A percentile compares a stretch with the other conserved stretches of the same genome.
phyloP scores from a whole-genome alignment of 2,797 vertebrate genomes.

The Ctenopoma kingsleyae region DNA sequence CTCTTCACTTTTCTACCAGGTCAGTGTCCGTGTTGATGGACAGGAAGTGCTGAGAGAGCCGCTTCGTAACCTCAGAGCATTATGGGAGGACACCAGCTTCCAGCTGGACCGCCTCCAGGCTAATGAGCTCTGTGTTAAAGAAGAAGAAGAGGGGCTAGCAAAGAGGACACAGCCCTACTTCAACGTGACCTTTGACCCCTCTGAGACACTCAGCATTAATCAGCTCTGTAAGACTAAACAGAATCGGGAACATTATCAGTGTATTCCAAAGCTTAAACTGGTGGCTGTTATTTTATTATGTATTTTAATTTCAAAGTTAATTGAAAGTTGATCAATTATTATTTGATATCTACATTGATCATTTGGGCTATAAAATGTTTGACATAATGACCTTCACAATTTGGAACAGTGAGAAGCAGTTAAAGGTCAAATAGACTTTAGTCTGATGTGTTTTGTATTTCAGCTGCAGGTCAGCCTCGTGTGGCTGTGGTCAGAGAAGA shows the following conservation, averaged over 20 bases:
- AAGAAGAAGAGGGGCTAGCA: slow-evolving; percentile 87
- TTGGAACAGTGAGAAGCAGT: not conserved
- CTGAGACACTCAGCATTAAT: slow-evolving; percentile 59
- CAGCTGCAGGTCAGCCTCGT: slow-evolving; percentile 78
- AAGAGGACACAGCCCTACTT: slow-evolving; percentile 86
- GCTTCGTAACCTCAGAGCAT: slow-evolving; percentile 84
- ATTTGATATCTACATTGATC: not conserved
- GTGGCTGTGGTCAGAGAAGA: slow-evolving; percentile 92
- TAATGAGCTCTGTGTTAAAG: slow-evolving; percentile 83
- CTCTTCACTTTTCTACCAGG: slow-evolving; percentile 66
- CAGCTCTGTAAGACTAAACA: slow-evolving; percentile 77
- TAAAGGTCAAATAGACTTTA: too few species aligned
- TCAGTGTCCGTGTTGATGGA: slow-evolving; percentile 84
- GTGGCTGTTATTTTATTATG: too few species aligned
- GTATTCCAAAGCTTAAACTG: not conserved
- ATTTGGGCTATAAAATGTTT: not conserved
- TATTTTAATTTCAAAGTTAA: not conserved
- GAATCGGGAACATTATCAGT: not conserved
- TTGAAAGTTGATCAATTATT: not conserved
- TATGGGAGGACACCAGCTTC: slow-evolving; percentile 95
- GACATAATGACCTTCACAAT: not conserved
- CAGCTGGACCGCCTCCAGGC: slow-evolving; percentile 90
- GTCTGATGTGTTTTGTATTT: slow-evolving; percentile 1
- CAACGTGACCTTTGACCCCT: slow-evolving; percentile 86
- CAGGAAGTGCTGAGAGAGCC: slow-evolving; percentile 80